Evolutionary conservation across 2,797 vertebrate species (phyloP), one percentile per base, ranked within the genome.

Genomic region (Etheostoma nigrum): DNA sequence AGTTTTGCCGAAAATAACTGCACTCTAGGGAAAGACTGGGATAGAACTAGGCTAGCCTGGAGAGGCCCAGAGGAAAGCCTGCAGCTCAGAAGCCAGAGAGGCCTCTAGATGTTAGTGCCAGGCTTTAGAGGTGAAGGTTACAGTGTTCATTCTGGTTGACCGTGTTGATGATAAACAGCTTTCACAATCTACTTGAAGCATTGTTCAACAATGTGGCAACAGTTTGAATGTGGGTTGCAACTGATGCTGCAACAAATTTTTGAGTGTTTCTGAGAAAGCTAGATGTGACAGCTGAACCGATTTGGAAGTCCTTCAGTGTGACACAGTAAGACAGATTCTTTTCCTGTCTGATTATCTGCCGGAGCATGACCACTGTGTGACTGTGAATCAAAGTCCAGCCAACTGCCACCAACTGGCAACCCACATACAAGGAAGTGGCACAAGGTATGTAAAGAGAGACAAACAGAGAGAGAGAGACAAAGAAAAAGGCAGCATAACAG

Each of bases 1-100:
- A 42, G 25, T 84, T 82, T 79, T n/a, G 72, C 89, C 87, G 72
- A 88, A 91, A 93, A 93, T 93, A 92, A 88, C 90, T 65, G 55
- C 65, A 72, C 89, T 83, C 89, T 79, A 81, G 90, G 86, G 91
- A 86, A 78, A 67, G 47, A 58, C 67, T 27, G 54, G 54, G 79
- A 76, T 72, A 57, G 80, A 94, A 93, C 74, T 93, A 88, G 91
- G 91, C 83, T 91, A 88, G 79, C 79, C 76, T 76, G 67, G 64
- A 76, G 55, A 85, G 67, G 74, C 77, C 73, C 48, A 44, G 36
- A 86, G 89, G 73, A 82, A 85, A 77, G 84, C 86, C 76, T 65
- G 49, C 23, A 18, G 88, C 84, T 67, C 61, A 58, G 65, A 55
- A 81, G 82, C 61, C 66, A 4, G 11, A 60, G 67, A 84, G 71